Percentiles rank a stretch among this genome's conserved stretches.
Evolutionary conservation across 2,888 invertebrate genomes (phyloP).

Genomic region (Crossocerus cetratus): DNA sequence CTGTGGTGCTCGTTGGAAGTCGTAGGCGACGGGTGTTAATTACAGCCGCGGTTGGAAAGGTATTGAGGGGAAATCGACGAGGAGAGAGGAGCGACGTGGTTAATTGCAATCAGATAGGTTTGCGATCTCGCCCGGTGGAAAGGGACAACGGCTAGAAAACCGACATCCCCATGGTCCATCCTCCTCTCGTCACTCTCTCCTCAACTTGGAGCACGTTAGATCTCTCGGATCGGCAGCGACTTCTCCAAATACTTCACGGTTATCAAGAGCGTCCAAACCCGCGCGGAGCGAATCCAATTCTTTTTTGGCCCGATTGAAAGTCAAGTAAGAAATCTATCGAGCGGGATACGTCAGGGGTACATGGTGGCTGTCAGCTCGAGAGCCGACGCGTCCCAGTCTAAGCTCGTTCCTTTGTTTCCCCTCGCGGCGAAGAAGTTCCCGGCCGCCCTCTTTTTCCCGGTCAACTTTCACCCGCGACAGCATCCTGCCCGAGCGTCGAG

Average conservation of each 20-base stretch:
- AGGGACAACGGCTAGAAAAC: constrained; percentile 29
- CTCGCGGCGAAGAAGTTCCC: constrained; percentile 3
- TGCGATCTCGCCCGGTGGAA: constrained; percentile 34
- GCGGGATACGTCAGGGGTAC: too few relatives aligned
- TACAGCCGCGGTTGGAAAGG: constrained; percentile 31
- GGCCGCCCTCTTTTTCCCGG: constrained; percentile 8
- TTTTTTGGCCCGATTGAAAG: too few relatives aligned
- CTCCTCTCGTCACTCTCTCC: neutral
- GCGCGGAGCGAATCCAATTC: too few relatives aligned
- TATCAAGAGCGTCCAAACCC: too few relatives aligned
- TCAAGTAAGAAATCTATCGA: too few relatives aligned
- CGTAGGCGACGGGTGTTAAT: constrained; percentile 42
- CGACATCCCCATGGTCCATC: constrained; percentile 4
- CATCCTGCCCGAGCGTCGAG: too few relatives aligned
- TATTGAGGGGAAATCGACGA: constrained; percentile 51
- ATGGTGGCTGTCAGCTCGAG: too few relatives aligned
- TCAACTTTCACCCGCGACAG: constrained; percentile 43
- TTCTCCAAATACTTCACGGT: neutral
- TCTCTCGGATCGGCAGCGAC: too few relatives aligned
- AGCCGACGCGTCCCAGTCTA: too few relatives aligned
- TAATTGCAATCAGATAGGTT: constrained; percentile 56
- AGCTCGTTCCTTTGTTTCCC: constrained; percentile 21
- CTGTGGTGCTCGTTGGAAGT: neutral
- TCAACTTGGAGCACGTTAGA: too few relatives aligned
- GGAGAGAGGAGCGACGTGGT: constrained; percentile 35